Evolutionary conservation across 92 coral and sea anemone genomes (phyloP).

Genomic region (Porites divaricata): DNA sequence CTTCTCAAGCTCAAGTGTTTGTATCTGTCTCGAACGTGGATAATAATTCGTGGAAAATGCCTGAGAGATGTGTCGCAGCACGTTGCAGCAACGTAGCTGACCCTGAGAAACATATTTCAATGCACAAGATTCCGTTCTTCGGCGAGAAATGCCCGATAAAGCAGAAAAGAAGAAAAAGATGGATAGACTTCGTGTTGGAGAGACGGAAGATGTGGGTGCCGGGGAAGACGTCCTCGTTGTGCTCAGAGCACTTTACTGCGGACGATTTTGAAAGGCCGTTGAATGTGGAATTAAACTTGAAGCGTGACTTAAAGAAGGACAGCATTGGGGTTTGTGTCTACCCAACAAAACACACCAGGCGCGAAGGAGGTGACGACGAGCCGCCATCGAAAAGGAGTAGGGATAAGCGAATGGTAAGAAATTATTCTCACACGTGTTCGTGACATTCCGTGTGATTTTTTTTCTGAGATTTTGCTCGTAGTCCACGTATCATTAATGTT

Average conservation of each 20-base stretch:
- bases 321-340: not conserved
- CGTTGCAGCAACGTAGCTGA: too few species aligned
- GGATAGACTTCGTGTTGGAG: too few species aligned
- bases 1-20: not conserved
- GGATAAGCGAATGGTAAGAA: conserved; percentile 16
- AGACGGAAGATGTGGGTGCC: too few species aligned
- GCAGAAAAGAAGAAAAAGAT: too few species aligned
- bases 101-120: too few species aligned
- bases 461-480: not conserved
- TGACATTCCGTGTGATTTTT: not conserved
- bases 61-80: too few species aligned
- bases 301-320: not conserved
- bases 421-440: not conserved
- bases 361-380: not conserved
- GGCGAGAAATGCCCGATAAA: too few species aligned
- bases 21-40: not conserved
- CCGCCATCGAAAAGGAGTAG: conserved; percentile 20
- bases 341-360: conserved; percentile 8
- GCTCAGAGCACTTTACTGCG: not conserved
- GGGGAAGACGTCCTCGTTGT: not conserved
- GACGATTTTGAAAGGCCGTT: not conserved
- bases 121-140: not conserved
- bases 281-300: conserved; percentile 1
- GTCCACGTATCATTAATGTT: conserved; percentile 3
- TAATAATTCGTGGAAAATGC: too few species aligned